phyloP scores from a whole-genome alignment of 2,797 vertebrate species.

The Rhyacichthys aspro region DNA sequence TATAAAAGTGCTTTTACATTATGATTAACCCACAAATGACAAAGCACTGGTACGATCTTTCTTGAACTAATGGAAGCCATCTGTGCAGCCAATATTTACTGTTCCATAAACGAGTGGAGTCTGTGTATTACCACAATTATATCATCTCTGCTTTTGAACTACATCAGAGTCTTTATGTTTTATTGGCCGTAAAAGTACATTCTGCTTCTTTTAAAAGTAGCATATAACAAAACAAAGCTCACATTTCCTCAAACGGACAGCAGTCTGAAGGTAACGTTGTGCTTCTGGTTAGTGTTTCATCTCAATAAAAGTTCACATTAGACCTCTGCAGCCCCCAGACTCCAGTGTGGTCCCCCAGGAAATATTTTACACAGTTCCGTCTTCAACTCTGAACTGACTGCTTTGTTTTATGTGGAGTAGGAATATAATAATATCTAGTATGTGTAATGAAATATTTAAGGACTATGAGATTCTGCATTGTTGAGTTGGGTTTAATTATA shows the following conservation, averaged over 20 bases:
- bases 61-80: constrained; percentile 70
- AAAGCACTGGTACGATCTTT: constrained; percentile 33
- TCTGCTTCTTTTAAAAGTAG: constrained; percentile 34
- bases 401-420: constrained; percentile 7
- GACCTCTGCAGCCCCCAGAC: constrained; percentile 15
- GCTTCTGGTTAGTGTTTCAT: constrained; percentile 66
- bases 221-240: constrained; percentile 54
- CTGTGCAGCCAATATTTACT: constrained; percentile 55
- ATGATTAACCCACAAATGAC: constrained; percentile 63
- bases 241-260: constrained; percentile 57
- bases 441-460: too few relatives aligned
- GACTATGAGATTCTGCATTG: too few relatives aligned
- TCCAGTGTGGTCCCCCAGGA: constrained; percentile 11
- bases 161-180: neutral
- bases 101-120: constrained; percentile 32
- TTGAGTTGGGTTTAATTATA: too few relatives aligned
- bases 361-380: constrained; percentile 15
- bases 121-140: constrained; percentile 14
- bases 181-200: constrained; percentile 22
- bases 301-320: constrained; percentile 51
- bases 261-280: constrained; percentile 53
- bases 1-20: constrained; percentile 66
- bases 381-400: neutral
- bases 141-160: neutral
- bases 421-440: too few relatives aligned